Conservation (phyloP, 2,113 vertebrate species). For the Loxodonta africana region DNA sequence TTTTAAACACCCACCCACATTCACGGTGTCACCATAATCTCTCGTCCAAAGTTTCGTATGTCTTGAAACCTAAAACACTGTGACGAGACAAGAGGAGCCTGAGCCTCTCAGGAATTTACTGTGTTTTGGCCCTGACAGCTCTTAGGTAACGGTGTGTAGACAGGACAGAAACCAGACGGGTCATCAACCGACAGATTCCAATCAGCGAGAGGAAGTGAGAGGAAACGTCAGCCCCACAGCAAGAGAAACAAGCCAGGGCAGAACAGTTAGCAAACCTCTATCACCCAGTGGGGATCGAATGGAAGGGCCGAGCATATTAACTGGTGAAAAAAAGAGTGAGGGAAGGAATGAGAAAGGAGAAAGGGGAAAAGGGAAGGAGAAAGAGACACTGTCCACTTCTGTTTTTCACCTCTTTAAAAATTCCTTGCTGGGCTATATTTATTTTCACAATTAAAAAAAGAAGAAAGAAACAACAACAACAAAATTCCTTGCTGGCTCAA, state of each 20-base stretch:
- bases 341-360: not conserved
- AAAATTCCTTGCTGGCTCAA: not conserved
- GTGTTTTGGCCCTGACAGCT: not conserved
- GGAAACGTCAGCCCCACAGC: not conserved
- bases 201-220: not conserved
- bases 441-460: not conserved
- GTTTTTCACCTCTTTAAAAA: not conserved
- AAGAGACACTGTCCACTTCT: not conserved
- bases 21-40: not conserved
- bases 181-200: not conserved
- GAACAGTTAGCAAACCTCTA: not conserved
- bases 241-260: not conserved
- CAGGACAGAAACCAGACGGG: not conserved
- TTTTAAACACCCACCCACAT: not conserved
- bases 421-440: not conserved
- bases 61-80: not conserved
- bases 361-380: not conserved
- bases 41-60: not conserved
- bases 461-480: not conserved
- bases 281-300: not conserved
- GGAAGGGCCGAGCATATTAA: not conserved
- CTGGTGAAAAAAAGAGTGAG: too few relatives aligned
- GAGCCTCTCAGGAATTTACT: not conserved
- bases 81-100: not conserved
- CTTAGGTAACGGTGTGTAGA: fast-evolving